Evolutionary conservation across 2,113 vertebrate species (phyloP).

Genomic region (Rousettus leschenaultii): DNA sequence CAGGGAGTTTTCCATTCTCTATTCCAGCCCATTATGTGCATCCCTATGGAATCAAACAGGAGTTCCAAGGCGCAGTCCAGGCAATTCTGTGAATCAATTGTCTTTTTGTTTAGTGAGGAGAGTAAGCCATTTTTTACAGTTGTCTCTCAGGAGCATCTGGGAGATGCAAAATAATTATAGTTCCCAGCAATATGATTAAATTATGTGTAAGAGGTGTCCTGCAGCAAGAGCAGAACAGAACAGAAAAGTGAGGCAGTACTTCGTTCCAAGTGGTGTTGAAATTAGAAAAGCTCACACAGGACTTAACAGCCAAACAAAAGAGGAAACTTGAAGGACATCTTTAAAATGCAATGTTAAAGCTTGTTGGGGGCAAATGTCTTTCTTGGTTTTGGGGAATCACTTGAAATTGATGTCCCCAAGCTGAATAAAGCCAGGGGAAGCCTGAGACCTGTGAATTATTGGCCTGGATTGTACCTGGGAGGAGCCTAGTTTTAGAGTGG

Average conservation of each 20-base stretch:
- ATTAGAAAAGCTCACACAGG: background rate
- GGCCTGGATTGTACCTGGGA: background rate
- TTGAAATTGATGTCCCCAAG: background rate
- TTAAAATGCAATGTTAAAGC: constrained; percentile 4
- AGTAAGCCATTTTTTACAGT: constrained; percentile 45
- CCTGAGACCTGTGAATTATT: background rate
- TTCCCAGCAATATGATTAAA: constrained; percentile 39
- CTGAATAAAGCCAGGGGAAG: background rate
- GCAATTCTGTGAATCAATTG: constrained; percentile 39
- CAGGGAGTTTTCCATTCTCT: constrained; percentile 62
- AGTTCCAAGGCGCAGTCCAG: constrained; percentile 37
- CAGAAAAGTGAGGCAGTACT: constrained; percentile 38
- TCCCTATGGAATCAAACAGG: constrained; percentile 42
- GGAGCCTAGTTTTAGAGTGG: background rate
- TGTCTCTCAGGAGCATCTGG: constrained; percentile 51
- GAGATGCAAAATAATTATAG: constrained; percentile 56
- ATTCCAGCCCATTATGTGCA: constrained; percentile 52
- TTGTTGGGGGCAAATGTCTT: background rate
- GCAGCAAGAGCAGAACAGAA: background rate
- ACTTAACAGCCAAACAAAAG: constrained; percentile 11
- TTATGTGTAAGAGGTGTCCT: background rate
- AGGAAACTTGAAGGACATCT: background rate
- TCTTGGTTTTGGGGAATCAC: background rate
- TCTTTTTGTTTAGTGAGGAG: constrained; percentile 59
- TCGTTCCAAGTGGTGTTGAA: constrained; percentile 43